A percentile compares a stretch with the other conserved stretches of the same genome.
These are phyloP conservation scores for Frankliniella fusca DNA, from an alignment of 2,888 invertebrate species.

Conservation along the genomic window DNA sequence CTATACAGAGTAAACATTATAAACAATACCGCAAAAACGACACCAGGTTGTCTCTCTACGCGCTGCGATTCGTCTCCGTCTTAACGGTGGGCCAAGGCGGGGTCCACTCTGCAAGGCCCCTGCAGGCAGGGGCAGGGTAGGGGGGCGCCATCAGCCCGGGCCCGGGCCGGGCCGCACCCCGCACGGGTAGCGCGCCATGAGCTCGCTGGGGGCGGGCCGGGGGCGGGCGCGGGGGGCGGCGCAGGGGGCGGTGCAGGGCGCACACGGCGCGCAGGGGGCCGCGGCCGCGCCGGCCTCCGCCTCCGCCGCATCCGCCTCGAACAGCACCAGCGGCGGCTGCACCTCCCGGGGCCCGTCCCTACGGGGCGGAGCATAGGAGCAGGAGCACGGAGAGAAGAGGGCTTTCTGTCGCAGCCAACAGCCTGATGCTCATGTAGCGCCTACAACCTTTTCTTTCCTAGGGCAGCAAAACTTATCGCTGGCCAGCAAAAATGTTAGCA, in stretches of 20 bases:
- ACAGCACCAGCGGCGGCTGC: neutral
- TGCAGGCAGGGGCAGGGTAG: too few relatives aligned
- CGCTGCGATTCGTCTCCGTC: neutral
- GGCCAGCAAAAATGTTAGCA: too few relatives aligned
- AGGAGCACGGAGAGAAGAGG: neutral
- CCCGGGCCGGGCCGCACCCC: slow-evolving; percentile 3
- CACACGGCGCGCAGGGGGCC: neutral
- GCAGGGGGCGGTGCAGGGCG: neutral
- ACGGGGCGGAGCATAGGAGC: neutral
- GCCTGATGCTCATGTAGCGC: too few relatives aligned
- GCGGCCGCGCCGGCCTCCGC: neutral
- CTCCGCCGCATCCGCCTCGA: neutral
- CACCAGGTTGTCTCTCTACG: too few relatives aligned
- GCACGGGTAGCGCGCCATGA: neutral
- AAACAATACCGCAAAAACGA: too few relatives aligned
- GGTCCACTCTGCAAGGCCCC: neutral
- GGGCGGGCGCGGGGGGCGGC: too few relatives aligned
- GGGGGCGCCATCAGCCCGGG: neutral
- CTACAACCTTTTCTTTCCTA: too few relatives aligned
- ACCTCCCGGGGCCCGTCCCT: slow-evolving; percentile 4
- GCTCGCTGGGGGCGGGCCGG: neutral
- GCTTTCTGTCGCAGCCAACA: too few relatives aligned
- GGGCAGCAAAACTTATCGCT: too few relatives aligned
- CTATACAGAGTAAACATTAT: too few relatives aligned
- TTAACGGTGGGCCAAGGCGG: too few relatives aligned